Evolutionary conservation across 1,140 invertebrate genomes (phyloP), one percentile per base, ranked within the genome.

Genomic region (Periplaneta americana): DNA sequence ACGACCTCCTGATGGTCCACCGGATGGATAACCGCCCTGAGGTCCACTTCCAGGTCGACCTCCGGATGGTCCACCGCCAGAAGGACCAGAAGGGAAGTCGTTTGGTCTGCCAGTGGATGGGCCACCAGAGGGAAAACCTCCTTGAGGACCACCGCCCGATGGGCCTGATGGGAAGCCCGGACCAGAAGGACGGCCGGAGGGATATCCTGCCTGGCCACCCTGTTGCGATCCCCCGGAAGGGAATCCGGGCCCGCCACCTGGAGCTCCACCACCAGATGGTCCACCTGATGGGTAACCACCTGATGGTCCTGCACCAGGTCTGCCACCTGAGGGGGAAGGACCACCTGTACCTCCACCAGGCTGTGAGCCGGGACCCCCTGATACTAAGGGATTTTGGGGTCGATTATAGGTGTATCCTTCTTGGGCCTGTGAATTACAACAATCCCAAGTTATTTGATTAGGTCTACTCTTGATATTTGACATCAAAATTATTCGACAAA

Each of bases 371-470:
- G 82, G 32, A 18, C 79, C 66, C 34, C 75, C 75, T 79, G 81
- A 28, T 9, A 81, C 33, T 66, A 81, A 78, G 22, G 33, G 35
- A 82, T 87, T 88, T 81, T 36, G 82, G 74, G 88, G 88, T 75
- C 86, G 82, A 34, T 87, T 86, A 82, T 88, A 88, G 79, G 83
- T 83, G 81, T 88, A 88, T 74, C 88, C 88, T 78, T 88, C 86
- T 83, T 88, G 85, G 81, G 87, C 87, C 88, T 88, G 78, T 66
- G 75, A 83, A 84, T 81, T 2, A 78, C 81, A 82, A 82, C 39
- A 28, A 76, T 39, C n/a, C n/a, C n/a, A n/a, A n/a, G n/a, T n/a
- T n/a, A n/a, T n/a, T n/a, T n/a, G n/a, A n/a, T n/a, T 35, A 28
- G 15, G 34, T 74, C 22, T 48, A 34, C 28, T 33, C 34, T 36